A percentile compares a stretch with the other conserved stretches of the same genome.
phyloP scores from a whole-genome alignment of 2,888 invertebrate species.

The Tinea trinotella region DNA sequence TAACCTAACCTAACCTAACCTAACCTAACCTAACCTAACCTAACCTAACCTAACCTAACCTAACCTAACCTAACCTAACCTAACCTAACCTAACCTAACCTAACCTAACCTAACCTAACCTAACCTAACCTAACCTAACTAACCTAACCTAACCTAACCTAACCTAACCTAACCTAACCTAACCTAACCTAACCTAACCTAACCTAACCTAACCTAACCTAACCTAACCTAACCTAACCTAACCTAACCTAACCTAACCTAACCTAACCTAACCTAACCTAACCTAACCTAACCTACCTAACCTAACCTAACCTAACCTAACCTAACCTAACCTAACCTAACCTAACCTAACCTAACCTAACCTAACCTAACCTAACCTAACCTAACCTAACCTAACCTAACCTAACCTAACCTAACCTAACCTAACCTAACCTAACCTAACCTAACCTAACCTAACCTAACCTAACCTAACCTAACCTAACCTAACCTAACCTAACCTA shows the following conservation, averaged over 20 bases:
- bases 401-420: slow-evolving; percentile 21
- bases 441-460: slow-evolving; percentile 21
- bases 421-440: slow-evolving; percentile 21
- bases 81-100: slow-evolving; percentile 21
- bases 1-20: slow-evolving; percentile 24
- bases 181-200: slow-evolving; percentile 18
- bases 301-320: slow-evolving; percentile 18
- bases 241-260: slow-evolving; percentile 22
- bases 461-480: slow-evolving; percentile 21
- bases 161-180: slow-evolving; percentile 14
- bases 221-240: slow-evolving; percentile 21
- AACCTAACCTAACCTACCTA: slow-evolving; percentile 16
- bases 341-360: slow-evolving; percentile 21
- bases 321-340: slow-evolving; percentile 7
- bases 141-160: slow-evolving; percentile 7
- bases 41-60: slow-evolving; percentile 20
- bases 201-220: slow-evolving; percentile 14
- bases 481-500: slow-evolving; percentile 7
- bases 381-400: slow-evolving; percentile 21
- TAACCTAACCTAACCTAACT: slow-evolving; percentile 19
- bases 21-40: slow-evolving; percentile 22
- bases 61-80: slow-evolving; percentile 16
- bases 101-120: slow-evolving; percentile 22
- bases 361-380: slow-evolving; percentile 21
- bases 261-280: slow-evolving; percentile 21